Evolutionary conservation across 2,113 vertebrate genomes (phyloP), one percentile per base, ranked within the genome.

Genomic region (Orycteropus afer): DNA sequence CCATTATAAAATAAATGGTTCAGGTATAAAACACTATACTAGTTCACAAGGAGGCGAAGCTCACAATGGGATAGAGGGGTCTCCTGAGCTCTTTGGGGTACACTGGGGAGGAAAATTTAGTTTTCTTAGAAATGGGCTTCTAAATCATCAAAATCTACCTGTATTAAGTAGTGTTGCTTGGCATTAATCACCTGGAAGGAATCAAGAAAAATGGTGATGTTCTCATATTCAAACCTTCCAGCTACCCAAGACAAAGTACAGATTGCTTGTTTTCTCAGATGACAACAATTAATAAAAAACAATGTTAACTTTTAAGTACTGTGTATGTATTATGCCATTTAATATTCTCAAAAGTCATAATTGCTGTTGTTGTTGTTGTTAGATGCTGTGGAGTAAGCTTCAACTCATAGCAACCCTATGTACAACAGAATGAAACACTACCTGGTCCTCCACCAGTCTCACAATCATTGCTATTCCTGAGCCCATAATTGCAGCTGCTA

Each of bases 31-130:
- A 76, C 25, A 25, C 2, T n/a, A 18, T n/a, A 74, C 15, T 49
- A 25, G 8, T 40, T 93, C 7, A 40, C 15, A 65, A 47, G 37
- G 27, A 40, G 40, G 14, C 42, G 4, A 89, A n/a, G 12, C 9
- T 23, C 22, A 51, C 6, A 71, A 40, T 15, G 7, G 10, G 13
- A 51, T 27, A 27, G 17, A 32, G 17, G 53, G 7, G 10, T 40
- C n/a, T 63, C 2, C 14, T 49, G 34, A 67, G 13, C 74, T 6
- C 27, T 83, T 29, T 29, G 22, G 13, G 7, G 25, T n/a, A 65
- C 17, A 14, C 7, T 45, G 0, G 5, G 8, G 27, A 32, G 12
- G 8, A 63, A 3, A 45, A 5, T 17, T 27, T 13, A 27, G 5
- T 2, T 4, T 8, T 77, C 47, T 77, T 14, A 53, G 0, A 61